A percentile compares a stretch with the other conserved stretches of the same genome.
These are phyloP conservation scores for Prunella strophiata DNA, from an alignment of 2,797 vertebrate species.

Conservation along the genomic window DNA sequence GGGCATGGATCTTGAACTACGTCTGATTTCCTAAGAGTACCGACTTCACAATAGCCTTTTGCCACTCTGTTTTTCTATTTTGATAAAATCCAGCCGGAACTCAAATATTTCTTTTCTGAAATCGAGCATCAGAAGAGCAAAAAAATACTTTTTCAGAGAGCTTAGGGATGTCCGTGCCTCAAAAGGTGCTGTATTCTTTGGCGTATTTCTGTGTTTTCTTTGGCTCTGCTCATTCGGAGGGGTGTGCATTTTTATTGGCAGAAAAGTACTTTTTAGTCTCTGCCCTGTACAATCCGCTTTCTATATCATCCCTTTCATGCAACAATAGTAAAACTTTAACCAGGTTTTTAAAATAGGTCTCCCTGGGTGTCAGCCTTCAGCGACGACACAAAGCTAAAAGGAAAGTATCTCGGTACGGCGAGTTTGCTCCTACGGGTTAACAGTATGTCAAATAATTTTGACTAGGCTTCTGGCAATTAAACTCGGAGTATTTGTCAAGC, in stretches of 20 bases:
- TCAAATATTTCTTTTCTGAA: conserved; percentile 56
- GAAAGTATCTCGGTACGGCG: conserved; percentile 8
- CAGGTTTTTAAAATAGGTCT: conserved; percentile 47
- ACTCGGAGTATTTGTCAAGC: conserved; percentile 3
- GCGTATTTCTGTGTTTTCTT: conserved; percentile 51
- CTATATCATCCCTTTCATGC: conserved; percentile 59
- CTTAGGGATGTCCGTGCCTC: conserved; percentile 29
- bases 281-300: conserved; percentile 54
- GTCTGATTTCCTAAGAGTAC: background rate
- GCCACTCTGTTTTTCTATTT: conserved; percentile 34
- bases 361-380: conserved; percentile 29
- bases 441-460: conserved; percentile 63
- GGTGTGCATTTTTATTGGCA: conserved; percentile 57
- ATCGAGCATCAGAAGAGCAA: conserved; percentile 15
- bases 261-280: conserved; percentile 47
- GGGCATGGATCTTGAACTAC: conserved; percentile 34
- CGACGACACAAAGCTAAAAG: background rate
- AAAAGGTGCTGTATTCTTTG: conserved; percentile 52
- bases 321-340: conserved; percentile 56
- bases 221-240: conserved; percentile 43
- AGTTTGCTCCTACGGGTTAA: conserved; percentile 62
- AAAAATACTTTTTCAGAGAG: background rate
- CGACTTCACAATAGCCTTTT: background rate
- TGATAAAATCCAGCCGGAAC: conserved; percentile 55
- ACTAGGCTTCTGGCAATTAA: conserved; percentile 58